Evolutionary conservation across 1,140 invertebrate species (phyloP).

Genomic region (Tribolium castaneum): DNA sequence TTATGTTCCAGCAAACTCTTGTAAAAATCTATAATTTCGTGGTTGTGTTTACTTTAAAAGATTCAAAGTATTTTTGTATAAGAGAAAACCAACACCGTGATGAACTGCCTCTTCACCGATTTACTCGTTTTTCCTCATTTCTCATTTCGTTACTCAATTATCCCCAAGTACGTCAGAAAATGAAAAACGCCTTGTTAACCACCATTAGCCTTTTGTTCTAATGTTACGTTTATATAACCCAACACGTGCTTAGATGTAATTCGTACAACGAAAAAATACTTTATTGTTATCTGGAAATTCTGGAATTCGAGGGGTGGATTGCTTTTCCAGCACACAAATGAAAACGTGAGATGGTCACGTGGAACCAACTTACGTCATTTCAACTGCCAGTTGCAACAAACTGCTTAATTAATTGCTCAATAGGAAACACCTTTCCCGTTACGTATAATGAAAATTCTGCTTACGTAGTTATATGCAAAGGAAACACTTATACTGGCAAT

Average conservation of each 20-base stretch:
- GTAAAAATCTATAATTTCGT: no score
- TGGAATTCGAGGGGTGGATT: not conserved
- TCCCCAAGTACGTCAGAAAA: not conserved
- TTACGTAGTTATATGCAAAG: not conserved
- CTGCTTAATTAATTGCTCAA: conserved; percentile 8
- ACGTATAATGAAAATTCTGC: not conserved
- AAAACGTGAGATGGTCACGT: conserved; percentile 11
- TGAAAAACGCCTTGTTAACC: not conserved
- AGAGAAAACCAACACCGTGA: no score
- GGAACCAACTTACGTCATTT: conserved; percentile 1
- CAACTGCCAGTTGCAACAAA: conserved; percentile 8
- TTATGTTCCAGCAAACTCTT: no score
- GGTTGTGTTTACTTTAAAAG: no score
- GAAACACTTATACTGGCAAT: not conserved
- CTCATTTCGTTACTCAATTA: not conserved
- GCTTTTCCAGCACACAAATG: conserved; percentile 7
- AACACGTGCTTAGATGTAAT: not conserved
- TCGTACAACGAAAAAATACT: not conserved
- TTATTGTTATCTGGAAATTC: not conserved
- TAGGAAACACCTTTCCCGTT: not conserved
- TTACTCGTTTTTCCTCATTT: not conserved
- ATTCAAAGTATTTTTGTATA: no score
- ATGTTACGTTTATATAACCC: not conserved
- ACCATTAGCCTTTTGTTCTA: not conserved
- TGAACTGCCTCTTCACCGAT: no score